Conservation (phyloP, 2,888 invertebrate species). For the Pollenia amentaria region DNA sequence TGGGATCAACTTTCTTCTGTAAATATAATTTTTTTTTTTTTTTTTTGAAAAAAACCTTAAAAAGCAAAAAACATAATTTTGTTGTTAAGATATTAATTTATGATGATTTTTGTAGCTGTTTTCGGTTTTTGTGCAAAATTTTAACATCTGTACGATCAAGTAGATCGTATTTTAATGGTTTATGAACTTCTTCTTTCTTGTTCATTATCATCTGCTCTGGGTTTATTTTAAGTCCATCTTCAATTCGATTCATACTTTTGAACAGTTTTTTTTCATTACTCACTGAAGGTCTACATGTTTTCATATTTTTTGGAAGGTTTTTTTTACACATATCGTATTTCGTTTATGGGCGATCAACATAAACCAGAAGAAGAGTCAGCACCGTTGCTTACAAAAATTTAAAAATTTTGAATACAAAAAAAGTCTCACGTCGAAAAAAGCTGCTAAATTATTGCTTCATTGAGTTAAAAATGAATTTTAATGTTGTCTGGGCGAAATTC, state of each 20-base stretch:
- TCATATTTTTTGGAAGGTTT: constrained; percentile 44
- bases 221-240: constrained; percentile 41
- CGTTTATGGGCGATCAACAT: constrained; percentile 27
- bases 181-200: constrained; percentile 45
- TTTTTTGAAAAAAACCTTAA: constrained; percentile 11
- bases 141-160: constrained; percentile 36
- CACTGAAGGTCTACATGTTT: constrained; percentile 64
- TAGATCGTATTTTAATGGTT: constrained; percentile 55
- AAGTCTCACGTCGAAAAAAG: not conserved
- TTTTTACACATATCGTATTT: not conserved
- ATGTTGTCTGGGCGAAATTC: constrained; percentile 43
- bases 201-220: constrained; percentile 39
- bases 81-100: constrained; percentile 65
- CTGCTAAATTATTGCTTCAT: constrained; percentile 72
- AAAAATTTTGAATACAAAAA: constrained; percentile 14
- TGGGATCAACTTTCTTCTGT: constrained; percentile 70
- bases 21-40: constrained; percentile 34
- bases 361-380: constrained; percentile 12
- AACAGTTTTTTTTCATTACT: not conserved
- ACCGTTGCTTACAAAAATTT: constrained; percentile 37
- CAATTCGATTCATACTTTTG: constrained; percentile 17
- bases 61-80: constrained; percentile 56
- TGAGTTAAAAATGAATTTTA: constrained; percentile 66
- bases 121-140: constrained; percentile 10
- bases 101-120: constrained; percentile 61